Evolutionary conservation across 2,113 vertebrate genomes (phyloP), one percentile per base, ranked within the genome.

Genomic region (Irena cyanogastra): DNA sequence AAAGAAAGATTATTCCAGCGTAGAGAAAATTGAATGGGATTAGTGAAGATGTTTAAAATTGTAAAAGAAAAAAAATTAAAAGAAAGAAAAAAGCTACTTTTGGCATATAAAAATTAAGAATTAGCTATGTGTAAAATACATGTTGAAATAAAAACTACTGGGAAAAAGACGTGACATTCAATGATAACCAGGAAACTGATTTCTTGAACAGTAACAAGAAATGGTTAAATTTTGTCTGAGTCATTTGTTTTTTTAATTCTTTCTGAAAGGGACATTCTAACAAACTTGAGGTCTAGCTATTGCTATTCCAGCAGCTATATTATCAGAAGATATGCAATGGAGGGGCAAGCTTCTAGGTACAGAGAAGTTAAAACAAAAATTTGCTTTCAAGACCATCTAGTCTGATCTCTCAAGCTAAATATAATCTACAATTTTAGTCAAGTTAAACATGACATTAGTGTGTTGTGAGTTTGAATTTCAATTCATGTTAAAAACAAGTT

Each of bases 151-250:
- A 87, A 64, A 69, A 44, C 11, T 59, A 8, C 17, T 19, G 22
- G 19, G 16, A 81, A 81, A 81, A 56, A 56, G 2, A 7, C 0
- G 1, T 18, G 9, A 6, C 8, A 7, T 26, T 31, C n/a, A 8
- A 5, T 68, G 28, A 39, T 33, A 70, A 69, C 7, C 11, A 77
- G 26, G 22, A 83, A 85, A 53, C 16, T 41, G n/a, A 22, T 77
- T 69, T 72, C 21, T 37, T 68, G 11, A 76, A 50, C 8, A 50
- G 26, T 22, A 80, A 63, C 3, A 83, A 72, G 26, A 68, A 71
- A 12, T 0, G 0, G 15, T 57, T 57, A 78, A 26, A 1, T 56
- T 92, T 83, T 10, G 47, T 42, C 21, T 49, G 50, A 18, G 64
- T 39, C 0, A 24, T 33, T 39, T 71, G 1, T 17, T 50, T 60